Evolutionary conservation across 2,888 invertebrate species (phyloP), one percentile per base, ranked within the genome.

Genomic region (Caenorhabditis macrosperma): DNA sequence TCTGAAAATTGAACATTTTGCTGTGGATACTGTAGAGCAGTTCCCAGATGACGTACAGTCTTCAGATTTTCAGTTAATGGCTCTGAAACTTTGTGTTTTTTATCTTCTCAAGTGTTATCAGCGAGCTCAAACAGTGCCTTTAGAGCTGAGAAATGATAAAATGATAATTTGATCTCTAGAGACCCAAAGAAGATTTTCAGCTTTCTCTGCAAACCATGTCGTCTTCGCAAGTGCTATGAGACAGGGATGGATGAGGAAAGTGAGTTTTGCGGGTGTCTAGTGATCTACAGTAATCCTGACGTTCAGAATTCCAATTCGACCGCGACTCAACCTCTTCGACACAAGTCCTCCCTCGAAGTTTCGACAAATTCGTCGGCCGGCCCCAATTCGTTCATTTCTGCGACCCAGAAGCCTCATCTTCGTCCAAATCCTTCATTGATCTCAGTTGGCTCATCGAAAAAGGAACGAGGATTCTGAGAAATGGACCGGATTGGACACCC

Each of bases 301-400:
- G n/a, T 33, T 44, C 66, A 66, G 66, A 66, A 44, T 66, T 66
- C 44, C 66, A 66, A 55, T 55, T 28, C 30, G 66, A 66, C 17
- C 54, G 66, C 41, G 66, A 66, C 66, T 20, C 30, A 15, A 15
- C 55, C 33, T 24, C 22, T 6, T 67, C 67, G 12, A 46, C 67
- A 1, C 44, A 38, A 24, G 26, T 28, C n/a, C 24, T 55, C 10
- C 66, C 54, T 0, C n/a, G 30, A 30, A 44, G 44, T 17, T 66
- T 66, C 20, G 66, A 66, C 30, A 66, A 52, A 28, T 66, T 66
- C 41, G 44, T 66, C 12, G 66, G 66, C 20, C 54, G 66, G 22
- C 66, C 66, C 22, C 66, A 66, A 66, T 66, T 66, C 26, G 55
- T 66, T 6, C 66, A 66, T 22, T 66, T 66, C n/a, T 66, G 66